Base-by-base conservation (phyloP, 1,140 invertebrate genomes). In the Teleogryllus occipitalis region DNA sequence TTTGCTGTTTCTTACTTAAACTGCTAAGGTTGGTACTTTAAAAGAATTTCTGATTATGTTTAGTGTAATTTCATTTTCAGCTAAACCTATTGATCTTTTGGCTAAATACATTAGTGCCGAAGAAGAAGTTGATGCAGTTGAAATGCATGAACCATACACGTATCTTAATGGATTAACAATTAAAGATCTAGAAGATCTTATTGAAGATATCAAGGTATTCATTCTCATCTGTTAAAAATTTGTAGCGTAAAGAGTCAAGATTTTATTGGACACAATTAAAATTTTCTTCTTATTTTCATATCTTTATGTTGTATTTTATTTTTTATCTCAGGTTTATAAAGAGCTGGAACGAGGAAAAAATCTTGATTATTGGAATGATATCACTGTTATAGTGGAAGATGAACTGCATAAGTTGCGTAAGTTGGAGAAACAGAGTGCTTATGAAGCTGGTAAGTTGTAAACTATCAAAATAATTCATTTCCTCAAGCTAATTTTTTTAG, bases 61-160 rank as follows among this genome's bases (percentile, higher is more conserved):
- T 39, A 39, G 27, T 39, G 27, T 39, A 2, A 5, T 1, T 77
- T 77, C 7, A 2, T 77, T 48, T 49, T 47, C 84, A 90, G 98
- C 98, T 0, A 99, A 99, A 85, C 97, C 98, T 0, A 99, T 99
- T 83, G 98, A 99, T 90, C 88, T 99, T 77, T 87, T 99, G 74
- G 97, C 97, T 0, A 96, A 98, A 87, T 99, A 99, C 84, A 97
- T 99, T 47, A 96, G 94, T 85, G 94, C 94, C 0, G 95, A 97
- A 84, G 95, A 97, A 83, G 93, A 96, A 83, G 93, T 96, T 49
- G 94, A 96, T 85, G 94, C 96, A 6, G 93, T 98, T 46, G 97
- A 99, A 88, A 97, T 99, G 95, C 96, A 98, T 84, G 97, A 99
- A 86, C 98, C 98, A 0, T 99, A 98, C 83, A 96, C 95, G 0